phyloP scores from a whole-genome alignment of 1,140 invertebrate species.

The Bilobella aurantiaca region DNA sequence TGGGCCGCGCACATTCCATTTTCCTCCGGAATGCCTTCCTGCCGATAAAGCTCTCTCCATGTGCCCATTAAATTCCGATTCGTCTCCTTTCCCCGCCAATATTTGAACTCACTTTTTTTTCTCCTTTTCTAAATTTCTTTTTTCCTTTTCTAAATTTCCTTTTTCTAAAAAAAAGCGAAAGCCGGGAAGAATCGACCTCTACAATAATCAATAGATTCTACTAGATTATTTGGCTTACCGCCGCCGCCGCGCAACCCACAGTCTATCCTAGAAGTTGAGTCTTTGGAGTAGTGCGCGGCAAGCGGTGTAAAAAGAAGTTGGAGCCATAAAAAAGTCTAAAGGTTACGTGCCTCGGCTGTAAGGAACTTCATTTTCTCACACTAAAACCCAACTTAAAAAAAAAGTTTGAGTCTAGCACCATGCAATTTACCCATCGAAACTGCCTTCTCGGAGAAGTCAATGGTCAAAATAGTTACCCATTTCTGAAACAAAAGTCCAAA shows the following conservation, averaged over 20 bases:
- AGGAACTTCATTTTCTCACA: neutral
- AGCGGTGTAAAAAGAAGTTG: neutral
- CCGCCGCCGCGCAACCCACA: too few species aligned
- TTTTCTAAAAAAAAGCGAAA: too few species aligned
- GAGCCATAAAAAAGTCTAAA: conserved; percentile 1
- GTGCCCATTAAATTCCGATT: neutral
- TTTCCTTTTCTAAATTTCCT: too few species aligned
- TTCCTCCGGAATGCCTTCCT: neutral
- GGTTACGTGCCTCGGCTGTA: neutral
- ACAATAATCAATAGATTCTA: conserved; percentile 2
- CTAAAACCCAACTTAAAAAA: neutral
- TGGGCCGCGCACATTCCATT: neutral
- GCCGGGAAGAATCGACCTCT: too few species aligned
- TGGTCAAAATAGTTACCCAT: too few species aligned
- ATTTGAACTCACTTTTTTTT: too few species aligned
- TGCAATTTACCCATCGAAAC: neutral
- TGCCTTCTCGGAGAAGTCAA: too few species aligned
- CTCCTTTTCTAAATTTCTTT: too few species aligned
- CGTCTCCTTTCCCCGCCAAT: too few species aligned
- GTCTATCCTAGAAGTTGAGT: neutral
- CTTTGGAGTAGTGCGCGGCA: too few species aligned
- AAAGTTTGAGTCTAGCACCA: neutral
- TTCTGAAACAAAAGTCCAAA: too few species aligned
- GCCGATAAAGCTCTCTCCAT: neutral
- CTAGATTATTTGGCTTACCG: neutral